Conservation (phyloP, 2,797 vertebrate genomes). For the Melanotaenia pygmaea region DNA sequence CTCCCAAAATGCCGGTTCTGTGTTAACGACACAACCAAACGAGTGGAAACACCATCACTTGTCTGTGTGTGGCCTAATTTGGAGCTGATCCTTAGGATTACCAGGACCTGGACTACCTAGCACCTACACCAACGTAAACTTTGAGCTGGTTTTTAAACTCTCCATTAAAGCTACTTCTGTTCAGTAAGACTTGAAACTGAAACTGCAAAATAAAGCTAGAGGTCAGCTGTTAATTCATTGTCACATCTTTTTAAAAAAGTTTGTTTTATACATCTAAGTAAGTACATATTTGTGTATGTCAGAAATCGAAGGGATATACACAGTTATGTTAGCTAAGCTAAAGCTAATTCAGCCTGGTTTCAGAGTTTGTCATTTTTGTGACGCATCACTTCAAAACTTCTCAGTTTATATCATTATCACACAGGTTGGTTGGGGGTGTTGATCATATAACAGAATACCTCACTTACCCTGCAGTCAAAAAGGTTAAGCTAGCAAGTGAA, state of each 20-base stretch:
- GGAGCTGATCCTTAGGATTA: not conserved
- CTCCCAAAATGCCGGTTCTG: too few species aligned
- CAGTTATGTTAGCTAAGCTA: not conserved
- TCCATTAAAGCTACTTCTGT: not conserved
- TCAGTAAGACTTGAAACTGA: not conserved
- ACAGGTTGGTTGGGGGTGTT: not conserved
- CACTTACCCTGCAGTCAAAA: not conserved
- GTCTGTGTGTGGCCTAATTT: not conserved
- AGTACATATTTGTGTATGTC: not conserved
- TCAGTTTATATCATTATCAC: not conserved
- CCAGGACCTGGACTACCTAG: too few species aligned
- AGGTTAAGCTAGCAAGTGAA: not conserved
- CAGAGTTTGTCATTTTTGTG: not conserved
- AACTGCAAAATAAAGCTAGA: not conserved
- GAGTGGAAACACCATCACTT: too few species aligned
- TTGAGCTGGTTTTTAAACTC: not conserved
- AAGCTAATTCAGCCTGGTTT: not conserved
- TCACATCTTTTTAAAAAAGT: not conserved
- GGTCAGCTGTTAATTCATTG: not conserved
- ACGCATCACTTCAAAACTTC: not conserved
- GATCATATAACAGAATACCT: constrained; percentile 6
- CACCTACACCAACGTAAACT: not conserved
- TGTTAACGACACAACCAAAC: not conserved
- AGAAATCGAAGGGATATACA: not conserved
- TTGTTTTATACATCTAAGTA: not conserved